phyloP scores from a whole-genome alignment of 2,113 vertebrate genomes.

The Gavia stellata region DNA sequence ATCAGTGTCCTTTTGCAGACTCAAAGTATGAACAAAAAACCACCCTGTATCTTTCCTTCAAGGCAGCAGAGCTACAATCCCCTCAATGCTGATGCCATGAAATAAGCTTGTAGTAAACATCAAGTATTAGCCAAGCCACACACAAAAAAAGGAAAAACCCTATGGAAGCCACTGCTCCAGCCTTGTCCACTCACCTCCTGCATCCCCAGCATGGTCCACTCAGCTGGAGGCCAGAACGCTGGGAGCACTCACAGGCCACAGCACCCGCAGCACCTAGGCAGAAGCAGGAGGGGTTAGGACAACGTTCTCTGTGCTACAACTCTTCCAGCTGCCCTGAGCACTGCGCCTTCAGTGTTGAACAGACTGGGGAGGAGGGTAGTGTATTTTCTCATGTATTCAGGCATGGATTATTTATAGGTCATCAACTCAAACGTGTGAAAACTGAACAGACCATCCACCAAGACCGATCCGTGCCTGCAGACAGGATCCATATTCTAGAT shows the following conservation, averaged over 20 bases:
- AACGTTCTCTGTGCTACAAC: rapidly evolving
- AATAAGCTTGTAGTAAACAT: not conserved
- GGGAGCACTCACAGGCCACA: conserved; percentile 32
- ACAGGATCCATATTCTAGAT: not conserved
- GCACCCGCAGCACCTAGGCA: conserved; percentile 45
- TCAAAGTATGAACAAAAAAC: not conserved
- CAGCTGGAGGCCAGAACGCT: conserved; percentile 26
- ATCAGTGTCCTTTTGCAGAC: not conserved
- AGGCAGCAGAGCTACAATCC: not conserved
- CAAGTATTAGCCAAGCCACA: not conserved
- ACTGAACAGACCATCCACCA: not conserved
- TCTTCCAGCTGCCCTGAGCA: not conserved
- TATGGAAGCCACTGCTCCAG: not conserved
- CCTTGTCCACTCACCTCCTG: not conserved
- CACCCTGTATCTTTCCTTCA: not conserved
- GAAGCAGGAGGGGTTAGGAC: not conserved
- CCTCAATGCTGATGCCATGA: no score
- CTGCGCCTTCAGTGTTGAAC: rapidly evolving
- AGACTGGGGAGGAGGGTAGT: not conserved
- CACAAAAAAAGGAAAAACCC: not conserved
- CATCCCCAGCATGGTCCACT: rapidly evolving
- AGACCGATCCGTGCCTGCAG: not conserved
- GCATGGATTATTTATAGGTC: not conserved
- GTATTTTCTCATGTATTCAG: not conserved
- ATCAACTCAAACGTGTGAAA: rapidly evolving